Conservation (phyloP, 2,888 invertebrate species). For the Troides oblongomaculatus region DNA sequence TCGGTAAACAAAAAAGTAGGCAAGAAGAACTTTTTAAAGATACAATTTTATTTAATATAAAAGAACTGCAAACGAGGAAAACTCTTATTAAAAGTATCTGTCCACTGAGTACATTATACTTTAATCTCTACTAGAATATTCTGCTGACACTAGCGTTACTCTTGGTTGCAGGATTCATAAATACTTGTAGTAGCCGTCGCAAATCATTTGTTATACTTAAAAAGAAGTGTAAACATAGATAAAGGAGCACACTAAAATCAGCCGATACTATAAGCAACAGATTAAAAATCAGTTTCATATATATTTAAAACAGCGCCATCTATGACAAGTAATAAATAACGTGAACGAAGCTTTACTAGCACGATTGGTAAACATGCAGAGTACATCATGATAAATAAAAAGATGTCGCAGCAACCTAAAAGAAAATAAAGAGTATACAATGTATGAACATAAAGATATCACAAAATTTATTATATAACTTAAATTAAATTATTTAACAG, state of each 20-base stretch:
- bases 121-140: too few relatives aligned
- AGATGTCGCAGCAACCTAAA: background rate
- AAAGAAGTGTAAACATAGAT: background rate
- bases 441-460: background rate
- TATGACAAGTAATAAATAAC: background rate
- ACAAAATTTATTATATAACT: background rate
- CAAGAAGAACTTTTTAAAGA: too few relatives aligned
- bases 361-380: background rate
- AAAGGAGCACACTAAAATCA: too few relatives aligned
- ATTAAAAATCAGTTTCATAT: too few relatives aligned
- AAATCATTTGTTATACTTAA: background rate
- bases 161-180: too few relatives aligned
- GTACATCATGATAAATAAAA: background rate
- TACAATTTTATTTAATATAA: too few relatives aligned
- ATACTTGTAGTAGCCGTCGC: background rate
- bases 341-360: background rate
- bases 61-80: too few relatives aligned
- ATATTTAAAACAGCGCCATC: background rate
- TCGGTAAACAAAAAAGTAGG: too few relatives aligned
- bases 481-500: background rate
- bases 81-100: too few relatives aligned
- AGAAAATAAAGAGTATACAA: background rate
- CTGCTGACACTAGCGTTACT: too few relatives aligned
- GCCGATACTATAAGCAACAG: too few relatives aligned
- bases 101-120: too few relatives aligned